Evolutionary conservation across 2,888 invertebrate species (phyloP).

Genomic region (Anoplius nigerrimus): DNA sequence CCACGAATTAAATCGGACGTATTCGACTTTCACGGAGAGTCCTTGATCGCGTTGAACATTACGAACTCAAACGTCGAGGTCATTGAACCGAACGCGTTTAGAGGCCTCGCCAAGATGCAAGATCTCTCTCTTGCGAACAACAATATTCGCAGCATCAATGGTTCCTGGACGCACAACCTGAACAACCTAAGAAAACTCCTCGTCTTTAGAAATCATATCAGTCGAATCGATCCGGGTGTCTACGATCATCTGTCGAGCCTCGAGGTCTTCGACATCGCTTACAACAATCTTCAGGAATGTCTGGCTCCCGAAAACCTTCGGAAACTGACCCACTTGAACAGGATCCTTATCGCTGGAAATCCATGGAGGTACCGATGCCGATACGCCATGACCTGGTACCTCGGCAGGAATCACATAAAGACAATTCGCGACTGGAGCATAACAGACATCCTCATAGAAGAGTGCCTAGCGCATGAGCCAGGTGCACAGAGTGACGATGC

Average conservation of each 20-base stretch:
- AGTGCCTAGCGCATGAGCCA: conserved; percentile 45
- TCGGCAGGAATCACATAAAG: conserved; percentile 32
- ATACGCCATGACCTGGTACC: conserved; percentile 35
- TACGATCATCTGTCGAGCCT: conserved; percentile 35
- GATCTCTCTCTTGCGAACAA: conserved; percentile 37
- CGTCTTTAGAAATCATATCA: conserved; percentile 38
- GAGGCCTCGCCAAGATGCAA: conserved; percentile 29
- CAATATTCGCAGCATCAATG: conserved; percentile 30
- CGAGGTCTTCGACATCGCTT: conserved; percentile 30
- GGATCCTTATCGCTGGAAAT: conserved; percentile 34
- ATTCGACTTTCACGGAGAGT: conserved; percentile 20
- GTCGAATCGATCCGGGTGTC: conserved; percentile 26
- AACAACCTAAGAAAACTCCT: conserved; percentile 23
- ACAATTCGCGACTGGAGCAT: conserved; percentile 38
- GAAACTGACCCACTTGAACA: conserved; percentile 32
- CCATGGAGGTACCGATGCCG: conserved; percentile 45
- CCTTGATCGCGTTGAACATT: conserved; percentile 38
- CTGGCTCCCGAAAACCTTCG: conserved; percentile 12
- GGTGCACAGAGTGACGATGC: conserved; percentile 29
- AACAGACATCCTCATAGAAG: conserved; percentile 40
- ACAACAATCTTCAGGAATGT: conserved; percentile 34
- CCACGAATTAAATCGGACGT: conserved; percentile 24
- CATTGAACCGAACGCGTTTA: conserved; percentile 40
- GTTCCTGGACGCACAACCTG: conserved; percentile 38
- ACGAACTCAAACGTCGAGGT: conserved; percentile 32